Base-by-base conservation (phyloP, 2,888 invertebrate genomes). In the Barypeithes pellucidus region DNA sequence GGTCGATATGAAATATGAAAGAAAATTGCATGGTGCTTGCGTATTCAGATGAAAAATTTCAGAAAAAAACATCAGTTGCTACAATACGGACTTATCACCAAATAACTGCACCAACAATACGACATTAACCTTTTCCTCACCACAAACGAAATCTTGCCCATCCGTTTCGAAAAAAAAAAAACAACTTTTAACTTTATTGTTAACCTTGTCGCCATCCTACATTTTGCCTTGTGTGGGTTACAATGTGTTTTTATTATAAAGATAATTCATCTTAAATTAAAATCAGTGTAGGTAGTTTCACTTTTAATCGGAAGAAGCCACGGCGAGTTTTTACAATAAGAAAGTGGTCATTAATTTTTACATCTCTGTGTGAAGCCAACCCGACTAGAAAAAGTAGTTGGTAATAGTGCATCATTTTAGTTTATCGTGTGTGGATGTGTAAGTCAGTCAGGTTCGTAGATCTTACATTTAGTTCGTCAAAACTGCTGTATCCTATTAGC, bases 191-290 rank as follows among this genome's bases (percentile, higher is more conserved):
- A 52, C 14, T 14, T 12, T 52, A 52, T 33, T 57, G 57, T 57
- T 73, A 54, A 61, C 73, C 69, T 73, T 70, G 69, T 41, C 18
- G 24, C 7, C 69, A 69, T 66, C 73, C 69, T 36, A 66, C 69
- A 69, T 65, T n/a, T n/a, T 52, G 33, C 73, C 69, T 59, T 69
- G 69, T 65, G 60, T 50, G 45, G 71, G 71, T 39, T 59, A 50
- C 57, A 24, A 59, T 65, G 36, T 59, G 47, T 63, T 70, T 57
- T 54, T 45, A 24, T 24, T 24, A 63, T 61, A 57, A 52, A 29
- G 33, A 57, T 24, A 63, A 57, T 70, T 71, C 59, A 71, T 71
- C 59, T 71, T 47, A 22, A 29, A 20, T 67, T 47, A 60, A 41
- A n/a, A 39, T 16, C 33, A 33, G 7, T 39, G 54, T 54, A 22